Conservation (phyloP, 1,140 invertebrate species). For the Maconellicoccus hirsutus region DNA sequence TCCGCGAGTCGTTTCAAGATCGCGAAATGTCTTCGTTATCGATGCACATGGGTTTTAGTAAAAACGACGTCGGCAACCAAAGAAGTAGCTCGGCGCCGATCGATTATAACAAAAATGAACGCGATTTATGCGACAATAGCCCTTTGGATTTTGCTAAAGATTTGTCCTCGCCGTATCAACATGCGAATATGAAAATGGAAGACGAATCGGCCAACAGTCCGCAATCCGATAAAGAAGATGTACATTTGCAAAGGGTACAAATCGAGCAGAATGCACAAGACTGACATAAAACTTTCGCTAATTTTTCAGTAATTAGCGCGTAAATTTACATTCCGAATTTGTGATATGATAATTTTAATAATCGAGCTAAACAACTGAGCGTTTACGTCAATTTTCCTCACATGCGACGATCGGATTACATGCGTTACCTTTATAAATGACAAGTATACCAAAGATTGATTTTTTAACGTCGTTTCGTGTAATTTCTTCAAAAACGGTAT, state of each 20-base stretch:
- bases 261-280: conserved; percentile 12
- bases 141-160: conserved; percentile 11
- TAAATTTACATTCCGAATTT: conserved; percentile 8
- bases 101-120: conserved; percentile 14
- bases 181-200: conserved; percentile 9
- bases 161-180: conserved; percentile 14
- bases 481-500: too few relatives aligned
- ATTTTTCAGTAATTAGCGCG: conserved; percentile 19
- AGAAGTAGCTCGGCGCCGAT: conserved; percentile 6
- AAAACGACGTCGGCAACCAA: neutral
- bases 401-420: neutral
- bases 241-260: conserved; percentile 14
- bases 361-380: neutral
- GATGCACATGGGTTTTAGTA: neutral
- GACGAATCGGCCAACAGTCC: conserved; percentile 13
- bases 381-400: neutral
- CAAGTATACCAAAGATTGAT: neutral
- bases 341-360: conserved; percentile 6
- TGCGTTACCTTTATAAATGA: neutral
- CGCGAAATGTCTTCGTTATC: conserved; percentile 3
- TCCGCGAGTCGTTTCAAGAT: neutral
- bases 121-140: conserved; percentile 18
- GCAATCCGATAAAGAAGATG: conserved; percentile 16
- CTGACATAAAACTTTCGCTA: conserved; percentile 21
- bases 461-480: neutral